Percentiles rank a stretch among this genome's conserved stretches.
Conservation (phyloP, 2,797 vertebrate genomes). For the Mus minutoides region DNA sequence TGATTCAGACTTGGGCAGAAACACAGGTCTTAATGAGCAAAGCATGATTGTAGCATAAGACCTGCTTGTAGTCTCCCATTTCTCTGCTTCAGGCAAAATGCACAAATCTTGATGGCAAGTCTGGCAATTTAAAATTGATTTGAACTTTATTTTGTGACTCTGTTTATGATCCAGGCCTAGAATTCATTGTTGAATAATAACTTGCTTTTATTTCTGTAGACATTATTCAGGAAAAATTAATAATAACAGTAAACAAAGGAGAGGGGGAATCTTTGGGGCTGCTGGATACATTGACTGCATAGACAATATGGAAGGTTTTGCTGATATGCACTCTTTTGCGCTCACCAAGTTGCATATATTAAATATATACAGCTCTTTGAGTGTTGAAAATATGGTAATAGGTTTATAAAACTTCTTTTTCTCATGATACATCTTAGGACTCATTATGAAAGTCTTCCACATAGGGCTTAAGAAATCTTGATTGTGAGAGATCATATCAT, state of each 20-base stretch:
- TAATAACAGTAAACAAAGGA: not conserved
- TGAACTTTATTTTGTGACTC: conserved; percentile 35
- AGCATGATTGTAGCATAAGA: not conserved
- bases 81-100: conserved; percentile 15
- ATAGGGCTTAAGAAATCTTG: conserved; percentile 25
- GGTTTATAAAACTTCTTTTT: not conserved
- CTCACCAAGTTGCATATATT: not conserved
- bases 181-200: conserved; percentile 47
- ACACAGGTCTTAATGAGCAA: not conserved
- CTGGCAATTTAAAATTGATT: conserved; percentile 19
- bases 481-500: conserved; percentile 3
- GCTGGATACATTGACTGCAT: not conserved
- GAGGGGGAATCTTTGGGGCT: not conserved
- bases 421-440: not conserved
- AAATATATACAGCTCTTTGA: not conserved
- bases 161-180: not conserved
- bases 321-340: not conserved
- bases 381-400: not conserved
- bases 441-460: not conserved
- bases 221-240: conserved; percentile 4
- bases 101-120: not conserved
- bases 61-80: not conserved
- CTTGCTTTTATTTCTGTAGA: conserved; percentile 14
- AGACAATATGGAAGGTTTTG: not conserved
- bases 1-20: not conserved